These are phyloP conservation scores for Eurois occulta DNA, from an alignment of 2,888 invertebrate genomes.

Conservation along the genomic window DNA sequence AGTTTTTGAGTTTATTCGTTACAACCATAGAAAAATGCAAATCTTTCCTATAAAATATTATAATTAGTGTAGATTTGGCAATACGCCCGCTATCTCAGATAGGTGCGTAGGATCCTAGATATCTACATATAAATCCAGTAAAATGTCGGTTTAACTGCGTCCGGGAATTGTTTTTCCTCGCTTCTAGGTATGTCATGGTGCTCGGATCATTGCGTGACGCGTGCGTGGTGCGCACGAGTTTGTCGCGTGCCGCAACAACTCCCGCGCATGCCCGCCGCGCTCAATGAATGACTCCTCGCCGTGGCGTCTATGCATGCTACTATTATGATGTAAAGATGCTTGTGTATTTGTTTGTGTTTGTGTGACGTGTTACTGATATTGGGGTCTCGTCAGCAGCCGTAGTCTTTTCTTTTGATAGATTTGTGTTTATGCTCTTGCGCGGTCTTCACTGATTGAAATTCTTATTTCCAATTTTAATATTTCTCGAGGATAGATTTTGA, in stretches of 20 bases:
- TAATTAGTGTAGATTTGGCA: no score
- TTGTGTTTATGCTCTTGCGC: not conserved
- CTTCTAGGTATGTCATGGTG: slow-evolving; percentile 67
- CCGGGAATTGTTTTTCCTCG: slow-evolving; percentile 69
- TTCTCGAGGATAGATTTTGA: not conserved
- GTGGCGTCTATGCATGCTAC: slow-evolving; percentile 27
- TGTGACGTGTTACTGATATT: slow-evolving; percentile 14
- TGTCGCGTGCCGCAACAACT: slow-evolving; percentile 72
- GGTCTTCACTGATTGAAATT: not conserved
- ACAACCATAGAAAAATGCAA: no score
- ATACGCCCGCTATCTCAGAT: slow-evolving; percentile 11
- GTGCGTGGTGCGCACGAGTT: slow-evolving; percentile 80
- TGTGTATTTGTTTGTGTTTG: slow-evolving; percentile 33
- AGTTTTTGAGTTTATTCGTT: no score
- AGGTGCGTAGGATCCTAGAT: no score
- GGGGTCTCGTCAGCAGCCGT: not conserved
- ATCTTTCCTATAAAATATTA: no score
- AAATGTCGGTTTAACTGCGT: slow-evolving; percentile 30
- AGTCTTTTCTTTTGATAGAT: not conserved
- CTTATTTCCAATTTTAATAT: not conserved
- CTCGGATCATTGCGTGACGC: slow-evolving; percentile 62
- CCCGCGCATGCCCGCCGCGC: slow-evolving; percentile 57
- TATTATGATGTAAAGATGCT: slow-evolving; percentile 18
- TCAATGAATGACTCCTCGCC: slow-evolving; percentile 68
- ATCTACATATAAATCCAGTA: slow-evolving; percentile 8